phyloP scores from a whole-genome alignment of 2,888 invertebrate genomes.

The Omphaloscelis lunosa region DNA sequence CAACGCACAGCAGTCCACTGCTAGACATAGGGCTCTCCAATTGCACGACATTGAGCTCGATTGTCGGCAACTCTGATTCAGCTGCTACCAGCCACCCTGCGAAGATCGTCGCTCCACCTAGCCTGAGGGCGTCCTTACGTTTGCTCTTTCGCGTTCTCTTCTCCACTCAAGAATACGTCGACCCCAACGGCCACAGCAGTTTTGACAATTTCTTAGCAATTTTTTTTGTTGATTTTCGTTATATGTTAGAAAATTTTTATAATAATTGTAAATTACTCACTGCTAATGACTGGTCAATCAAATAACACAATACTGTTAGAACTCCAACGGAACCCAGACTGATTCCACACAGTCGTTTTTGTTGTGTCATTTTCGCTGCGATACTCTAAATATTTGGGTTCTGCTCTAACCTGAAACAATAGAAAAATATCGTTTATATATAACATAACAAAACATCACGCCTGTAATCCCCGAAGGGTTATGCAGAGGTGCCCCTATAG shows the following conservation, averaged over 20 bases:
- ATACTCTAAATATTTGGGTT: constrained; percentile 56
- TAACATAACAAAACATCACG: no score
- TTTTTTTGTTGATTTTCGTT: neutral
- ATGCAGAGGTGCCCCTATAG: no score
- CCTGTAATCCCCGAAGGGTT: no score
- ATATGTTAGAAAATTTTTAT: neutral
- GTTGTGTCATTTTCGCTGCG: constrained; percentile 71
- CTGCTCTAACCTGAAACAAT: constrained; percentile 71
- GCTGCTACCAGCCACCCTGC: neutral
- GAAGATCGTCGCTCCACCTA: neutral
- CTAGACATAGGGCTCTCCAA: neutral
- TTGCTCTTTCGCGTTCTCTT: no score
- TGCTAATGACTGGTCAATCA: constrained; percentile 81
- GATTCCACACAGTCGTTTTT: constrained; percentile 75
- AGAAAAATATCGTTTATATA: neutral
- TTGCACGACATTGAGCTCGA: neutral
- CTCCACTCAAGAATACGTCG: neutral
- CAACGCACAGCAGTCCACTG: neutral
- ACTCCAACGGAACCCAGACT: constrained; percentile 74
- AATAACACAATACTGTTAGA: constrained; percentile 76
- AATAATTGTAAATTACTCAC: constrained; percentile 74
- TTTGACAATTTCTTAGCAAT: neutral
- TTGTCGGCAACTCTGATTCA: neutral
- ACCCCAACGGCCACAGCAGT: neutral
- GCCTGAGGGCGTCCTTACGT: neutral